Evolutionary conservation across 1,140 invertebrate genomes (phyloP), one percentile per base, ranked within the genome.

Genomic region (Drosophila burlai): DNA sequence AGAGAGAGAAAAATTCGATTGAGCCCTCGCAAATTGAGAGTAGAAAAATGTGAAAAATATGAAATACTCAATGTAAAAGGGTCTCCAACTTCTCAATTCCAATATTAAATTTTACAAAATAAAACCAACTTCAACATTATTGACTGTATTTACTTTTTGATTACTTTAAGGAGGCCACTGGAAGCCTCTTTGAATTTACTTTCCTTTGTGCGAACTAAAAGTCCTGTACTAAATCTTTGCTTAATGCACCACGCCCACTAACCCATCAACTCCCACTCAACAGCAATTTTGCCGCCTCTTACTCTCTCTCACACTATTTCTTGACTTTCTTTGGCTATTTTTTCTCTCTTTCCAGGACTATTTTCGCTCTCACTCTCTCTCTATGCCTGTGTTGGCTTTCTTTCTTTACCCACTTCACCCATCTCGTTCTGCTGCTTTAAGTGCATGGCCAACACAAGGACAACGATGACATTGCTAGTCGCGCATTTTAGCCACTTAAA

Each of bases 381-480:
- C 34, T 38, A 36, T 3, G 52, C 18, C 34, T 55, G 18, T 24
- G 34, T 38, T 18, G 4, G 18, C 34, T 16, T 38, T 38, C 52
- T 38, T 55, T 57, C 54, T 31, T 31, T 31, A 3, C n/a, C 11
- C 8, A 31, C 6, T 34, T 29, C 29, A 21, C 16, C 43, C 29
- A 18, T 34, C 40, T 15, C 43, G 29, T 40, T 46, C 18, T 71
- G 24, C 18, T 8, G 13, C 47, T 54, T 71, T 71, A 71, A 68
- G 67, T 72, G 68, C 67, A 73, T 62, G 58, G 65, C 34, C 43
- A 42, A 61, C 36, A 72, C 54, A 72, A 72, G 67, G 69, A 72
- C 69, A 47, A 52, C 67, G 67, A 73, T 73, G 69, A 73, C 69
- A 73, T 73, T 72, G 69, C 69, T 72, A 73, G 52, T 60, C 68